Conservation (phyloP, 1,140 invertebrate genomes). For the Riptortus pedestris region DNA sequence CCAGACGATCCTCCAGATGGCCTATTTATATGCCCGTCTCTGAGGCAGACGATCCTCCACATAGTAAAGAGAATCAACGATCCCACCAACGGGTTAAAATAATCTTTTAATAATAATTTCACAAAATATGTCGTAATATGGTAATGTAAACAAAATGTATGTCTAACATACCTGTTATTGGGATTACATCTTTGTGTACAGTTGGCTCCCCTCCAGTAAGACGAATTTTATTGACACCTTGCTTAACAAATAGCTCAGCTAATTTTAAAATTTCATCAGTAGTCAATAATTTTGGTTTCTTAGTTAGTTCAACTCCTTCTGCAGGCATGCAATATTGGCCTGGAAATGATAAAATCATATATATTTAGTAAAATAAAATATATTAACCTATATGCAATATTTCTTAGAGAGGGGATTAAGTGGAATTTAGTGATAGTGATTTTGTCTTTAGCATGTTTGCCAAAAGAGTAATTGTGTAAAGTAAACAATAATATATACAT, state of each 20-base stretch:
- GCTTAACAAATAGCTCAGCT: constrained; percentile 70
- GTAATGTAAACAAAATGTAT: no score
- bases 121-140: no score
- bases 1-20: no score
- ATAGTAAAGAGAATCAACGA: no score
- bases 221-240: constrained; percentile 86
- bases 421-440: no score
- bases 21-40: no score
- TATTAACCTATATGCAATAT: constrained; percentile 16
- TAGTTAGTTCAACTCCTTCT: constrained; percentile 77
- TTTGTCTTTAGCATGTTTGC: no score
- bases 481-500: no score
- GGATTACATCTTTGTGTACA: constrained; percentile 71
- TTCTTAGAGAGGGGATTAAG: neutral
- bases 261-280: constrained; percentile 73
- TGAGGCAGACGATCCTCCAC: no score
- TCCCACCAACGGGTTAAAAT: no score
- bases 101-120: no score
- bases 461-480: no score
- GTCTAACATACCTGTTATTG: constrained; percentile 66
- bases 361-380: neutral
- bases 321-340: constrained; percentile 94
- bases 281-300: constrained; percentile 63
- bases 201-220: constrained; percentile 96
- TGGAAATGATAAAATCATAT: constrained; percentile 34